Conservation (phyloP, 2,113 vertebrate genomes). For the Sebastes fasciatus region DNA sequence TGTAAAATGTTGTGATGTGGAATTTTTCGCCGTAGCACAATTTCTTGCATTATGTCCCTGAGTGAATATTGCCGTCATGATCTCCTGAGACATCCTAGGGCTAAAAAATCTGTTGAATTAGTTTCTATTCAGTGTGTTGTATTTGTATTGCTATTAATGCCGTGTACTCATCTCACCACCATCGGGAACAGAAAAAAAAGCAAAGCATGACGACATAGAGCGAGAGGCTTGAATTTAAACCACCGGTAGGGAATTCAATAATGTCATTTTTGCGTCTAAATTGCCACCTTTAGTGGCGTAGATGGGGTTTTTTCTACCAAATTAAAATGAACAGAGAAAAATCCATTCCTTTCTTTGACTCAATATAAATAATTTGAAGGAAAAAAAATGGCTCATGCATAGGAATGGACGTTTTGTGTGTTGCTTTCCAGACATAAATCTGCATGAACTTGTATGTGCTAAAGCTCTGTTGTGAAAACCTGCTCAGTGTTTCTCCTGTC, state of each 20-base stretch:
- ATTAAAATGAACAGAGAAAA: slow-evolving; percentile 41
- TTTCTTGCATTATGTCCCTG: slow-evolving; percentile 76
- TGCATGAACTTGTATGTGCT: slow-evolving; percentile 82
- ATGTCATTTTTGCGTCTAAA: slow-evolving; percentile 29
- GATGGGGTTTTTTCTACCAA: slow-evolving; percentile 19
- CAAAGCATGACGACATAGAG: slow-evolving; percentile 59
- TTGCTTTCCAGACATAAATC: slow-evolving; percentile 70
- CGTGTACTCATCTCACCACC: slow-evolving; percentile 71
- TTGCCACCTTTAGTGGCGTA: slow-evolving; percentile 27
- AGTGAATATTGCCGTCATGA: slow-evolving; percentile 67
- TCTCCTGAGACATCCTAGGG: slow-evolving; percentile 75
- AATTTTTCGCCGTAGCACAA: slow-evolving; percentile 82
- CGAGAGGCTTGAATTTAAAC: slow-evolving; percentile 29
- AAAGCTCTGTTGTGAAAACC: slow-evolving; percentile 64
- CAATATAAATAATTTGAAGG: slow-evolving; percentile 39
- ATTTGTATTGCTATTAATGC: slow-evolving; percentile 78
- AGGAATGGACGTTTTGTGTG: slow-evolving; percentile 57
- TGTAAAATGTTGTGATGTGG: slow-evolving; percentile 76
- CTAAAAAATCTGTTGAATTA: slow-evolving; percentile 66
- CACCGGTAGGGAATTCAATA: slow-evolving; percentile 4
- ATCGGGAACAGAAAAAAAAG: slow-evolving; percentile 52
- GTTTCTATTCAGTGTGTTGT: slow-evolving; percentile 80
- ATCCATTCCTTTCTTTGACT: slow-evolving; percentile 35
- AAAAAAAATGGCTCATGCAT: slow-evolving; percentile 30
- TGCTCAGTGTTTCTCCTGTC: slow-evolving; percentile 58